A percentile compares a stretch with the other conserved stretches of the same genome.
phyloP scores from a whole-genome alignment of 92 coral and sea anemone species.

The Galaxea fascicularis region DNA sequence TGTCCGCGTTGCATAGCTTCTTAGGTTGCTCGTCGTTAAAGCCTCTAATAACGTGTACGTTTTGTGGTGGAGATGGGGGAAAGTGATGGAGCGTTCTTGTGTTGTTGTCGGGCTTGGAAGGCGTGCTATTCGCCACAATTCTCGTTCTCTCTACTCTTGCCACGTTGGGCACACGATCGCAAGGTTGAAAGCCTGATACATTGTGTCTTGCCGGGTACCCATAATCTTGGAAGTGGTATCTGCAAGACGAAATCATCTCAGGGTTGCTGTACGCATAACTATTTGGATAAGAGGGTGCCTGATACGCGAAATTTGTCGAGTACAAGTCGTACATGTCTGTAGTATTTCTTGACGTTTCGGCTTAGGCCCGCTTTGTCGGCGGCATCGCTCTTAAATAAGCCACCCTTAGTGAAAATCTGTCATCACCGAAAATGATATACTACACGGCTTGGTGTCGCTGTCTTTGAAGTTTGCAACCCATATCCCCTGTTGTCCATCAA shows the following conservation, averaged over 20 bases:
- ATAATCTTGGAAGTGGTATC: slow-evolving; percentile 12
- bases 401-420: slow-evolving; percentile 64
- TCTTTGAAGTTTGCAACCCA: slow-evolving; percentile 69
- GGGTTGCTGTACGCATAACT: slow-evolving; percentile 34
- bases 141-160: slow-evolving; percentile 10
- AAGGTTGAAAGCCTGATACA: slow-evolving; percentile 21
- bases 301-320: slow-evolving; percentile 69
- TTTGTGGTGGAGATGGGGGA: slow-evolving; percentile 32
- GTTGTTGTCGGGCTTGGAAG: slow-evolving; percentile 14
- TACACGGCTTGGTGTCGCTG: slow-evolving; percentile 56
- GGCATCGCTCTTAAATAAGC: slow-evolving; percentile 67
- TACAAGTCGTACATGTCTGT: slow-evolving; percentile 82
- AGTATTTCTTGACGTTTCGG: neutral
- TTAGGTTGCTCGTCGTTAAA: neutral
- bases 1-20: slow-evolving; percentile 19
- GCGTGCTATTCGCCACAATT: slow-evolving; percentile 36
- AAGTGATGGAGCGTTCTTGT: slow-evolving; percentile 42
- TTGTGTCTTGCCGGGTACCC: slow-evolving; percentile 16
- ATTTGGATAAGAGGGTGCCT: slow-evolving; percentile 51
- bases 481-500: slow-evolving; percentile 58
- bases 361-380: slow-evolving; percentile 37
- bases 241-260: slow-evolving; percentile 29
- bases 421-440: slow-evolving; percentile 52
- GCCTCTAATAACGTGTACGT: neutral
- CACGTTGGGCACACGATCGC: slow-evolving; percentile 36